phyloP scores from a whole-genome alignment of 2,888 invertebrate species.

The Parnassius apollo region DNA sequence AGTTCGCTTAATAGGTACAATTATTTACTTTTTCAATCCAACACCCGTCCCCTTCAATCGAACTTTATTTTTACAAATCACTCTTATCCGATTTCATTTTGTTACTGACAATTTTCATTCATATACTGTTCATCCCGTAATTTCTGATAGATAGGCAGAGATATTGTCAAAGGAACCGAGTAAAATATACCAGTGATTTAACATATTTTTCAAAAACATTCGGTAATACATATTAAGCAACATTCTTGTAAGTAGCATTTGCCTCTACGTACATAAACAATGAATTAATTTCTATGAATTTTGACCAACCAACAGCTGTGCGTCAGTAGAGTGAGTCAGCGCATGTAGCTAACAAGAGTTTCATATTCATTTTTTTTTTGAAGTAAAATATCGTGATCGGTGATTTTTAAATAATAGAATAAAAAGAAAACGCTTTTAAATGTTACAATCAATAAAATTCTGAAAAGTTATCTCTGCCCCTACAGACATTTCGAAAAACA shows the following conservation, averaged over 20 bases:
- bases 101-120: conserved; percentile 52
- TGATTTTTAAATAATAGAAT: no score
- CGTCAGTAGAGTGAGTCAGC: conserved; percentile 12
- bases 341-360: conserved; percentile 7
- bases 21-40: conserved; percentile 44
- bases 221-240: neutral
- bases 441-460: no score
- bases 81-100: conserved; percentile 40
- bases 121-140: conserved; percentile 53
- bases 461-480: conserved; percentile 40
- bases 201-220: no score
- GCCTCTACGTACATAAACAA: conserved; percentile 7
- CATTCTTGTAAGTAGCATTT: conserved; percentile 9
- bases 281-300: conserved; percentile 14
- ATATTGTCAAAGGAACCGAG: conserved; percentile 6
- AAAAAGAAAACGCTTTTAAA: no score
- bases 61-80: conserved; percentile 55
- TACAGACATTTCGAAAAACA: conserved; percentile 41
- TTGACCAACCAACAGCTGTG: conserved; percentile 2
- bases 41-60: conserved; percentile 32
- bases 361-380: conserved; percentile 10
- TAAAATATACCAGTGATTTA: neutral
- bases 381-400: neutral
- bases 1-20: conserved; percentile 63
- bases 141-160: conserved; percentile 47